Evolutionary conservation across 2,113 vertebrate species (phyloP), one percentile per base, ranked within the genome.

Genomic region (Kryptolebias marmoratus): DNA sequence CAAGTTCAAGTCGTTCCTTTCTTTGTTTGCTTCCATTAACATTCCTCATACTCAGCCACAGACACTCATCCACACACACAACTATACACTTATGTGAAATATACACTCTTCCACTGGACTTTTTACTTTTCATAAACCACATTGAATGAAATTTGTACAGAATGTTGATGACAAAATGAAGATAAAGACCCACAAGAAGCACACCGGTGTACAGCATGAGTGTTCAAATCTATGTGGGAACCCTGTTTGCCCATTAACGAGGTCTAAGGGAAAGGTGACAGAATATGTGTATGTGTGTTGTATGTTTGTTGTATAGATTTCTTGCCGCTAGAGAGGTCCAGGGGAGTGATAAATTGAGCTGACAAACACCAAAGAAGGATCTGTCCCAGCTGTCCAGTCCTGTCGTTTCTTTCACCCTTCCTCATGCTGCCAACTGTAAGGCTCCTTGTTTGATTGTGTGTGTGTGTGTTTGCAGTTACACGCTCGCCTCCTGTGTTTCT

Each of bases 191-290:
- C 14, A 68, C 71, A 63, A 71, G 62, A 79, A 88, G 82, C 84
- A 81, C 81, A 88, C 79, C 74, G 77, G 81, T 83, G 86, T 65
- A 79, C 75, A 77, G 82, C 82, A 82, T 63, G 82, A 70, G 62
- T 57, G 75, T 79, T 57, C 63, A 82, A 62, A 68, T 82, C 57
- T 48, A 15, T 65, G 73, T 65, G 71, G 75, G 77, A 69, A 89
- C 87, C 87, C 87, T 90, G 89, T 89, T 80, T 80, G 42, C 79
- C 83, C 77, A 74, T 68, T 86, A 70, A 83, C 71, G 69, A 86
- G 76, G 73, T 85, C 65, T 82, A 53, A 64, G 73, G 72, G 74
- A 77, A 57, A 48, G 18, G 60, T 32, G 66, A 59, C 42, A 11
- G 28, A 2, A 55, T 45, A 58, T 50, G 49, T 69, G 61, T 66